Evolutionary conservation across 2,113 vertebrate species (phyloP).

Genomic region (Rhombomys opimus): DNA sequence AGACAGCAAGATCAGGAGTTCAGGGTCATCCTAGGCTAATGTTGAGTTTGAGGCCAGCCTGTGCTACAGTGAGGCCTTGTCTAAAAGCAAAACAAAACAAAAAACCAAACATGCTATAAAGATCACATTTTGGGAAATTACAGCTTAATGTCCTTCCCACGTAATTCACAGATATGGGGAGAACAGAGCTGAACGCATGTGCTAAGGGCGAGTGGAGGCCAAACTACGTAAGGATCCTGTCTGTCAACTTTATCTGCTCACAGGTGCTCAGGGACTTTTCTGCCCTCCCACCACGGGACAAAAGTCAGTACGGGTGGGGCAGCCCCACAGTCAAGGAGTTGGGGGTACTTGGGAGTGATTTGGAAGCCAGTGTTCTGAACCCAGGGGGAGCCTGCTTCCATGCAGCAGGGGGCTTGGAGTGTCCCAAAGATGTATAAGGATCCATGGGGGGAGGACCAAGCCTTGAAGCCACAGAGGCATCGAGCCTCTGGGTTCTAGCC

Average conservation of each 20-base stretch:
- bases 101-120: neutral
- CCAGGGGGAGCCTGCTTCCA: neutral
- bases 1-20: neutral
- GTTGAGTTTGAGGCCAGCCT: neutral
- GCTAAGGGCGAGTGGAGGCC: neutral
- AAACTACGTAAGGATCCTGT: neutral
- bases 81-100: neutral
- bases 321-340: neutral
- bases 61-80: neutral
- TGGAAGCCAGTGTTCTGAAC: neutral
- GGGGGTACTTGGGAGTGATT: neutral
- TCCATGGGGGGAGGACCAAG: neutral
- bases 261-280: neutral
- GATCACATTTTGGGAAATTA: neutral
- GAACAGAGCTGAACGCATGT: neutral
- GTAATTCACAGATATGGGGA: neutral
- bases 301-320: neutral
- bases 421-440: neutral
- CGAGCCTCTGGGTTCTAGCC: neutral
- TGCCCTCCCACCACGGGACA: neutral
- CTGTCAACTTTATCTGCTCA: neutral
- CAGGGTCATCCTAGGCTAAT: neutral
- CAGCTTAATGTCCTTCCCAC: neutral
- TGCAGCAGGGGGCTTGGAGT: neutral
- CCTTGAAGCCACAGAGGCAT: neutral